Evolutionary conservation across 35 echinoderm and acorn worm genomes (phyloP).

Genomic region (Diadema setosum): DNA sequence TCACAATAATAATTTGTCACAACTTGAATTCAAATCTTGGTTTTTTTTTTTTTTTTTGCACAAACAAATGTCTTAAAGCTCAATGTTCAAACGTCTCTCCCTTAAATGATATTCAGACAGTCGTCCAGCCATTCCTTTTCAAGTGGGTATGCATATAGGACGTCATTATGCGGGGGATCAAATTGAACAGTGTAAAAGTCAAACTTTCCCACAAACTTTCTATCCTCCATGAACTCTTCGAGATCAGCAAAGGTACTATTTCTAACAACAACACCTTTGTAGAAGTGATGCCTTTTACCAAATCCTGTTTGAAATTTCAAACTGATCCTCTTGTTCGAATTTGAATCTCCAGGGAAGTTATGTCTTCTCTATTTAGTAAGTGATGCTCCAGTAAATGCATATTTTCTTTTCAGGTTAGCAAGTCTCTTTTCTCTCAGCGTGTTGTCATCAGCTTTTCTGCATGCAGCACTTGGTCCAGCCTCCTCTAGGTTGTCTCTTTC

Average conservation of each 20-base stretch:
- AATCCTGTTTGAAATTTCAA: not conserved
- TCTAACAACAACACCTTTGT: conserved; percentile 47
- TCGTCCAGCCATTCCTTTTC: conserved; percentile 14
- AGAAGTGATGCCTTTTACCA: conserved; percentile 21
- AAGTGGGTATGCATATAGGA: not conserved
- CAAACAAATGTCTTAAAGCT: too few species aligned
- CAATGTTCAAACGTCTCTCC: too few species aligned
- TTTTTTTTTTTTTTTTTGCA: too few species aligned
- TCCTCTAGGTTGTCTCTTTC: not conserved
- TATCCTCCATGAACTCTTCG: conserved; percentile 36
- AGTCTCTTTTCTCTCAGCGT: not conserved
- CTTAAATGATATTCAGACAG: conserved; percentile 6
- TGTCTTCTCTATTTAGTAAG: conserved; percentile 20
- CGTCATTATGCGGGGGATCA: conserved; percentile 21
- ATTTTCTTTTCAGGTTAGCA: not conserved
- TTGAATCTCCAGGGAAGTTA: not conserved
- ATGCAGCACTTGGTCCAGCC: not conserved
- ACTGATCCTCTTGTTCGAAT: not conserved
- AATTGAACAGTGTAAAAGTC: conserved; percentile 50
- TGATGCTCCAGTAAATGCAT: not conserved
- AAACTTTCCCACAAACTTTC: conserved; percentile 46
- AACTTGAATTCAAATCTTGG: too few species aligned
- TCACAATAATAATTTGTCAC: not conserved
- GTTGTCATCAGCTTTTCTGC: not conserved
- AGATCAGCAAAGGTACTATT: conserved; percentile 44